A percentile compares a stretch with the other conserved stretches of the same genome.
phyloP scores from a whole-genome alignment of 1,140 invertebrate species.

The Cheumatopsyche charites region DNA sequence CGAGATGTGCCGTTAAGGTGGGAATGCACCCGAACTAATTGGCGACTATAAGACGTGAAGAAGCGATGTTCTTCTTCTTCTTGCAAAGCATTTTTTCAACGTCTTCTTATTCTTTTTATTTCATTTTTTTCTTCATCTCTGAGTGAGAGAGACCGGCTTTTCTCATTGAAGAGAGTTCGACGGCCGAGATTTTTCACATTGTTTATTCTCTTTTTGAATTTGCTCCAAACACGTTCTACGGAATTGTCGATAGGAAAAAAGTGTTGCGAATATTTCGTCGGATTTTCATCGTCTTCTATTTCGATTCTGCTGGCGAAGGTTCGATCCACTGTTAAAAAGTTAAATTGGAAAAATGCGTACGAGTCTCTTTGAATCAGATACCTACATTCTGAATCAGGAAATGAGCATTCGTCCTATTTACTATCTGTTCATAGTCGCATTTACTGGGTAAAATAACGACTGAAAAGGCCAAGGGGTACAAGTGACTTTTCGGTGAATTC shows the following conservation, averaged over 20 bases:
- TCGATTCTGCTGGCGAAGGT: too few relatives aligned
- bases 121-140: conserved; percentile 2
- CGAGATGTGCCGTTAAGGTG: conserved; percentile 27
- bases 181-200: conserved; percentile 26
- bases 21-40: conserved; percentile 43
- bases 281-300: too few relatives aligned
- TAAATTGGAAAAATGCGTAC: conserved; percentile 14
- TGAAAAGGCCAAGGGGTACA: too few relatives aligned
- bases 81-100: background rate
- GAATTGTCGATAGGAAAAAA: too few relatives aligned
- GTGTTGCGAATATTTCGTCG: background rate
- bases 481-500: too few relatives aligned
- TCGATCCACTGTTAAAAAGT: background rate
- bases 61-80: background rate
- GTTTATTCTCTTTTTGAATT: background rate
- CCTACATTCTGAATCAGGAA: conserved; percentile 20
- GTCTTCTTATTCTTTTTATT: background rate
- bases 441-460: too few relatives aligned
- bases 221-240: background rate
- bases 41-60: conserved; percentile 30
- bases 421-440: background rate
- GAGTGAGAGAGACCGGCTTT: conserved; percentile 14
- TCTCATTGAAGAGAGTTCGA: conserved; percentile 22
- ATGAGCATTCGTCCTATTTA: conserved; percentile 14
- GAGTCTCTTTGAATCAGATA: background rate